Evolutionary conservation across 2,888 invertebrate genomes (phyloP).

Genomic region (Lysandra coridon): DNA sequence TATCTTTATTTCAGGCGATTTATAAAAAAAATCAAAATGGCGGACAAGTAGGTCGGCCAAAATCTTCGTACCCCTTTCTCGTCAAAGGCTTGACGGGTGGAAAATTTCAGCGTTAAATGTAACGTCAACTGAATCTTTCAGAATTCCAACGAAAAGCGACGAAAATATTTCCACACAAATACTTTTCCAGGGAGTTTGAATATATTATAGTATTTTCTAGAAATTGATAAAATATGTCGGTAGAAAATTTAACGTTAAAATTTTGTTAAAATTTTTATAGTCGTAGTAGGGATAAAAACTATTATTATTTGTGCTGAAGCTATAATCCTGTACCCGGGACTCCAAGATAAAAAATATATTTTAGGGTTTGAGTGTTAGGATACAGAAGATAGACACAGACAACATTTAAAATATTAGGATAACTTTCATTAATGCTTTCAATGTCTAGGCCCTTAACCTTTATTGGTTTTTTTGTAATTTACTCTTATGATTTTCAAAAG

Average conservation of each 20-base stretch:
- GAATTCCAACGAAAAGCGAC: slow-evolving; percentile 7
- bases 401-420: no score
- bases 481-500: background rate
- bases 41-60: no score
- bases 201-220: background rate
- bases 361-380: background rate
- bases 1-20: no score
- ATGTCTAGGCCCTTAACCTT: background rate
- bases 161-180: slow-evolving; percentile 3
- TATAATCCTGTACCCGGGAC: background rate
- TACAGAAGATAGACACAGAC: no score
- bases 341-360: background rate
- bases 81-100: background rate
- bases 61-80: background rate
- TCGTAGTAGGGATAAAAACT: background rate
- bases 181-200: background rate
- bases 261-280: background rate
- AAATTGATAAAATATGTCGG: background rate
- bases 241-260: background rate
- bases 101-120: slow-evolving; percentile 18
- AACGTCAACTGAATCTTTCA: background rate
- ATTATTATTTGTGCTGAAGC: background rate
- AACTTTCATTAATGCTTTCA: no score
- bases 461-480: no score
- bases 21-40: no score